Percentiles rank a stretch among this genome's conserved stretches.
Conservation (phyloP, 2,797 vertebrate species). For the Alectoris magna region DNA sequence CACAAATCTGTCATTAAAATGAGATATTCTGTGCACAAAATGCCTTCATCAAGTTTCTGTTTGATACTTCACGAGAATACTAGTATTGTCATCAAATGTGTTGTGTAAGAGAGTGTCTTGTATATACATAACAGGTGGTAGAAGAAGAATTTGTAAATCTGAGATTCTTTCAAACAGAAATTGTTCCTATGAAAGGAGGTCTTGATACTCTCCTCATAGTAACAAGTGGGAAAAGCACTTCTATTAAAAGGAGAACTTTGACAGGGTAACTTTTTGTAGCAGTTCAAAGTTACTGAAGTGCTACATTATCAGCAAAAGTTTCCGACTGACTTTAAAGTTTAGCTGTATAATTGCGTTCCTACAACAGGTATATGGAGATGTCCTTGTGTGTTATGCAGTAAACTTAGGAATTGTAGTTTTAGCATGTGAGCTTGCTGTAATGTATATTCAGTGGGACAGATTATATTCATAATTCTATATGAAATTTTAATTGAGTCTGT, state of each 20-base stretch:
- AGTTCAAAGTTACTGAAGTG: background rate
- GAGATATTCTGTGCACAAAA: background rate
- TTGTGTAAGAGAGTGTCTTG: background rate
- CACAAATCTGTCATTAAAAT: background rate
- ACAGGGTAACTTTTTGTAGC: background rate
- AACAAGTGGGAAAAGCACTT: background rate
- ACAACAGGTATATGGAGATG: background rate
- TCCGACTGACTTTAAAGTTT: background rate
- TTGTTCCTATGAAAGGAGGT: background rate
- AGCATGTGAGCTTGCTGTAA: background rate
- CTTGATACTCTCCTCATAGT: background rate
- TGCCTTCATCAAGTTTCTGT: background rate
- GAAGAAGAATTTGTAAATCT: background rate
- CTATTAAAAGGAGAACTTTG: accelerated
- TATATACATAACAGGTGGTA: background rate
- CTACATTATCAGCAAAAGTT: background rate
- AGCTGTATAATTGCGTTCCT: background rate
- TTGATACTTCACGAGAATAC: background rate
- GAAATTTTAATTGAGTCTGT: background rate
- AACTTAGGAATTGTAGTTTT: background rate
- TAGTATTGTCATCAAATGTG: background rate
- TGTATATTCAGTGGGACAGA: background rate
- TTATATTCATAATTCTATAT: background rate
- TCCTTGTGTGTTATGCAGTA: background rate
- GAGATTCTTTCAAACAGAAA: background rate